phyloP scores from a whole-genome alignment of 2,888 invertebrate species.

The Hoplodrina ambigua region DNA sequence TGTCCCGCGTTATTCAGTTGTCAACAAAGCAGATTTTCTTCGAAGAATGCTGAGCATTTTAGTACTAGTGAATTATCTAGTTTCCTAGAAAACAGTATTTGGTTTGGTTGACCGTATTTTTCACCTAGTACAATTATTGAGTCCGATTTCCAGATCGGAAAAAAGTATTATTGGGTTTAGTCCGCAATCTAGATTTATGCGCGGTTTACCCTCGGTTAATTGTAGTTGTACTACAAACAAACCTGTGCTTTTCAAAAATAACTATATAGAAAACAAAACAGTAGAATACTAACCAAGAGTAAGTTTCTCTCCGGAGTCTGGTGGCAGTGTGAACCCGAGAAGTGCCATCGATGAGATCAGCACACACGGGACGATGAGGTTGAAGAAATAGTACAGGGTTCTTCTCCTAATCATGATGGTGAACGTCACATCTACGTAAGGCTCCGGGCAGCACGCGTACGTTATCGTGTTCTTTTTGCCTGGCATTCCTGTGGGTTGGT shows the following conservation, averaged over 20 bases:
- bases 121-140: background rate
- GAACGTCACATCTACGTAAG: slow-evolving; percentile 98
- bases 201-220: background rate
- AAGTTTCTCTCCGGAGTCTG: slow-evolving; percentile 99
- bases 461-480: slow-evolving; percentile 97
- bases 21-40: slow-evolving; percentile 56
- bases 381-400: slow-evolving; percentile 99
- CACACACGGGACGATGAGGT: slow-evolving; percentile 99
- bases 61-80: slow-evolving; percentile 33
- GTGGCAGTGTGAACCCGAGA: slow-evolving; percentile 99
- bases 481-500: slow-evolving; percentile 93
- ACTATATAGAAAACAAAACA: background rate
- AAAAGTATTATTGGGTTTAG: background rate
- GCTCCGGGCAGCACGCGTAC: slow-evolving; percentile 98
- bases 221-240: background rate
- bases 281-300: slow-evolving; percentile 94
- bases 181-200: background rate
- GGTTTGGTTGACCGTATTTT: background rate
- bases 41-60: slow-evolving; percentile 33
- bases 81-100: slow-evolving; percentile 5
- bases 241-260: background rate
- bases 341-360: slow-evolving; percentile 99
- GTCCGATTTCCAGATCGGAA: background rate
- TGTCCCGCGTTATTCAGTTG: slow-evolving; percentile 56
- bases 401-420: slow-evolving; percentile 98